These are phyloP conservation scores for Pelodiscus sinensis DNA, from an alignment of 2,113 vertebrate species.

Conservation along the genomic window DNA sequence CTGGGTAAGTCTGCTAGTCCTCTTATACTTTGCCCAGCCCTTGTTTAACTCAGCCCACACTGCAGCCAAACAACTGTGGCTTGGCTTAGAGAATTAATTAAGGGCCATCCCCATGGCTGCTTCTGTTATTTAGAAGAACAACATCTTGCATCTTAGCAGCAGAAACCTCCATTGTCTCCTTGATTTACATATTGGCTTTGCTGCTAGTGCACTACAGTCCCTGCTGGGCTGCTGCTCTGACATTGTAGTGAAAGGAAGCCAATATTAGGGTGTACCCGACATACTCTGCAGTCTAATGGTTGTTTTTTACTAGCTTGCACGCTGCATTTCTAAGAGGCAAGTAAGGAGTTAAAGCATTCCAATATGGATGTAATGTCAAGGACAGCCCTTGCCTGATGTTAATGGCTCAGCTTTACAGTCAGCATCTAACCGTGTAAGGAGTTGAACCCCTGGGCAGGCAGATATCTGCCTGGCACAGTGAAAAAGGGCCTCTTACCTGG, in stretches of 20 bases:
- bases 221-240: not conserved
- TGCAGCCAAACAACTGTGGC: not conserved
- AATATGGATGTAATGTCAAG: too few relatives aligned
- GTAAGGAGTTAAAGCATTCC: not conserved
- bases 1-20: too few relatives aligned
- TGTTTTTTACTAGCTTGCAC: not conserved
- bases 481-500: not conserved
- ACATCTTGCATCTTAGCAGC: not conserved
- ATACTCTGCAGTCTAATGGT: too few relatives aligned
- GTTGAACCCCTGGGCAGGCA: not conserved
- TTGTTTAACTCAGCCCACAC: not conserved
- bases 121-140: not conserved
- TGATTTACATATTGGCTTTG: not conserved
- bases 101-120: constrained; percentile 15
- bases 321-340: not conserved
- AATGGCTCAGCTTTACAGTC: not conserved
- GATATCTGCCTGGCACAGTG: not conserved
- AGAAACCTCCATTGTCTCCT: not conserved
- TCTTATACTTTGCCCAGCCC: not conserved
- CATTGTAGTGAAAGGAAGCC: not conserved
- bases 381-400: not conserved
- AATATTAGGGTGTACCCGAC: not conserved
- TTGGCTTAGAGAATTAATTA: constrained; percentile 39
- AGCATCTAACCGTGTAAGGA: not conserved
- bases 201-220: not conserved